phyloP scores from a whole-genome alignment of 2,888 invertebrate genomes.

The Chelonus formosanus region DNA sequence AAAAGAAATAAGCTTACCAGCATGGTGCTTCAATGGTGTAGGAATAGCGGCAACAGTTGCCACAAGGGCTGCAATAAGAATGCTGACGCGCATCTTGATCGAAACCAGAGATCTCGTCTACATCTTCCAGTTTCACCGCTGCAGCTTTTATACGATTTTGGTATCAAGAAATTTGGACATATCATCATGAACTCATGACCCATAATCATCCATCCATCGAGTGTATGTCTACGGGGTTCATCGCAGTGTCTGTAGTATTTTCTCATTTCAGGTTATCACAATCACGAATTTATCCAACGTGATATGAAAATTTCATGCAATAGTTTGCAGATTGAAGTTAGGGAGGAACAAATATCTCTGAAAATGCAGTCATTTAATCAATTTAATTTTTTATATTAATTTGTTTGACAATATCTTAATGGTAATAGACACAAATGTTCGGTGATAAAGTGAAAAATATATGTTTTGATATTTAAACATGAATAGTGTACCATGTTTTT shows the following conservation, averaged over 20 bases:
- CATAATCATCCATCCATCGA: conserved; percentile 19
- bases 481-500: too few relatives aligned
- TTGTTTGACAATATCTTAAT: too few relatives aligned
- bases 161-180: conserved; percentile 49
- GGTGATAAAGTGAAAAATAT: too few relatives aligned
- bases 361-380: too few relatives aligned
- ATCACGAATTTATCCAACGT: too few relatives aligned
- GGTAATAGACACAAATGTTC: too few relatives aligned
- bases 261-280: too few relatives aligned
- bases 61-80: conserved; percentile 58
- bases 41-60: conserved; percentile 55
- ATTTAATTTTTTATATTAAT: too few relatives aligned
- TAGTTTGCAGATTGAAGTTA: too few relatives aligned
- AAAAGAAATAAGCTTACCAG: conserved; percentile 53
- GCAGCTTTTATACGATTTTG: conserved; percentile 59
- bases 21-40: conserved; percentile 48
- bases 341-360: too few relatives aligned
- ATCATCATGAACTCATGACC: conserved; percentile 57
- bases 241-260: not conserved
- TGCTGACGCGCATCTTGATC: conserved; percentile 58
- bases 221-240: conserved; percentile 25
- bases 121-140: conserved; percentile 39
- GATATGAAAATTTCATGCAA: too few relatives aligned
- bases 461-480: too few relatives aligned
- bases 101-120: conserved; percentile 35